phyloP scores from a whole-genome alignment of 2,113 vertebrate species.

The Chaetodon auriga region DNA sequence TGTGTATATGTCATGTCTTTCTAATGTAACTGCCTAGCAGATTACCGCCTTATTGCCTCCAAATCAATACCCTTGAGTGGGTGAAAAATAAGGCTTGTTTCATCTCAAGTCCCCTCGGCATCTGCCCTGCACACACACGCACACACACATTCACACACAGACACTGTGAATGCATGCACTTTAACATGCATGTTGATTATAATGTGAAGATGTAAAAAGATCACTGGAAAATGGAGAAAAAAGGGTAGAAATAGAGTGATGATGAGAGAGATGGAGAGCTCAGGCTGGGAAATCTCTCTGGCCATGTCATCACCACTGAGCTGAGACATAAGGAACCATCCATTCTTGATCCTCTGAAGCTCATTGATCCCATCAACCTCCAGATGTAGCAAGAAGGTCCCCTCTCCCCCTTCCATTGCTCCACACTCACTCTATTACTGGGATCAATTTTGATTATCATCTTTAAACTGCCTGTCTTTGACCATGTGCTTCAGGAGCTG shows the following conservation, averaged over 20 bases:
- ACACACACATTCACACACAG: not conserved
- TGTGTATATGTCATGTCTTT: constrained; percentile 59
- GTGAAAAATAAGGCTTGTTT: constrained; percentile 56
- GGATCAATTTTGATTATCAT: constrained; percentile 84
- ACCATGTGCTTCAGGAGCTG: constrained; percentile 23
- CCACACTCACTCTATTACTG: constrained; percentile 59
- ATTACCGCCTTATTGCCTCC: constrained; percentile 69
- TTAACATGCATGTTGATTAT: constrained; percentile 35
- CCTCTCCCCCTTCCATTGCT: constrained; percentile 16
- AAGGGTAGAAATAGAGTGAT: constrained; percentile 32
- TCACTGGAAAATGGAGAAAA: constrained; percentile 16
- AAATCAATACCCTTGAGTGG: constrained; percentile 65
- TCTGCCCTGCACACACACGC: not conserved
- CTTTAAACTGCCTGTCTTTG: constrained; percentile 72
- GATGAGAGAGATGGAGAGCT: constrained; percentile 28
- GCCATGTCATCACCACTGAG: constrained; percentile 46
- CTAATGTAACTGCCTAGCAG: constrained; percentile 69
- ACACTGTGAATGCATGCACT: constrained; percentile 7
- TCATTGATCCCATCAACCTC: constrained; percentile 77
- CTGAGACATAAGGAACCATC: constrained; percentile 50
- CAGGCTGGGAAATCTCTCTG: constrained; percentile 42
- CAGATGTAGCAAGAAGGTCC: constrained; percentile 44
- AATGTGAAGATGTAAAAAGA: not conserved
- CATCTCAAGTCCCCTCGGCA: constrained; percentile 42
- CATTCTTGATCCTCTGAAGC: constrained; percentile 66